phyloP scores from a whole-genome alignment of 2,113 vertebrate genomes.

The Muscicapa adusta region DNA sequence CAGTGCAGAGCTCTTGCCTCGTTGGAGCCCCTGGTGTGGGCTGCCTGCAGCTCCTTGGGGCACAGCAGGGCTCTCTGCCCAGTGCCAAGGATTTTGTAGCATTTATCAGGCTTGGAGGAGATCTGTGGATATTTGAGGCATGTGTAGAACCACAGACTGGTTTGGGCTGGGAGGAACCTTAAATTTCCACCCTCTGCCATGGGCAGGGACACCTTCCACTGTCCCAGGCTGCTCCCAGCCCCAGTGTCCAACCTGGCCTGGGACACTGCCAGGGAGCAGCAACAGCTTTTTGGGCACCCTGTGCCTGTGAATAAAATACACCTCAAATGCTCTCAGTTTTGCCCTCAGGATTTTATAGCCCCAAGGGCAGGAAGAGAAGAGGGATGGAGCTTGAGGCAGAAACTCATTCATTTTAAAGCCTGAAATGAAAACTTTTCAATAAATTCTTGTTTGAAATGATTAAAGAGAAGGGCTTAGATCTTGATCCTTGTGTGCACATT shows the following conservation, averaged over 20 bases:
- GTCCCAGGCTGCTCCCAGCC: accelerated
- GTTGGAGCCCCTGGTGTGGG: background rate
- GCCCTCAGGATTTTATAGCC: background rate
- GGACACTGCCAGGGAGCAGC: background rate
- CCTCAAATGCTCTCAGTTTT: background rate
- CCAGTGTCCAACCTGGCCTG: accelerated
- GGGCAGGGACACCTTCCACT: background rate
- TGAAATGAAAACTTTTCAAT: background rate
- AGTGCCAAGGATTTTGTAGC: accelerated
- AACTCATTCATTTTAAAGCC: background rate
- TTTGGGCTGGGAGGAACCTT: background rate
- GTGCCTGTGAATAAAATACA: background rate
- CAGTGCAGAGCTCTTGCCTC: background rate
- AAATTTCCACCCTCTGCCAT: background rate
- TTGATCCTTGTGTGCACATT: background rate
- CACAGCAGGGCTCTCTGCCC: background rate
- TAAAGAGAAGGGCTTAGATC: background rate
- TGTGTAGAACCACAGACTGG: accelerated
- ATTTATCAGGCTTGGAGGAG: background rate
- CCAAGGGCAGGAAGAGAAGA: background rate
- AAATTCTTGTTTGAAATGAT: background rate
- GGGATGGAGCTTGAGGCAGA: background rate
- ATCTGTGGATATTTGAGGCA: background rate
- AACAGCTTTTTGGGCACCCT: background rate
- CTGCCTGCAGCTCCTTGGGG: background rate